These are phyloP conservation scores for Agonopterix heracliana DNA, from an alignment of 2,888 invertebrate genomes.

Conservation along the genomic window DNA sequence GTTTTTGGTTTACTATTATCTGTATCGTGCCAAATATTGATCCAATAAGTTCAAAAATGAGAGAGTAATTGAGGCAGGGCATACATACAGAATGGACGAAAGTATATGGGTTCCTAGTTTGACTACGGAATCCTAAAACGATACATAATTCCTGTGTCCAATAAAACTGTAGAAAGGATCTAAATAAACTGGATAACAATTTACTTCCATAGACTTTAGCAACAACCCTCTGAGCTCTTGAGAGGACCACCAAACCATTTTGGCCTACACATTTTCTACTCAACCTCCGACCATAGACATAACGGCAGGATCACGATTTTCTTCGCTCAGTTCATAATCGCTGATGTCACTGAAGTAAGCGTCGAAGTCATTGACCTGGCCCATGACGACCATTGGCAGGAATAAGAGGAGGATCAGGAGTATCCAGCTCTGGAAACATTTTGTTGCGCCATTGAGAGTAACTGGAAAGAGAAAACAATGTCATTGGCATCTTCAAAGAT, in stretches of 20 bases:
- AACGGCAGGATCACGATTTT: conserved; percentile 18
- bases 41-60: no score
- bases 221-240: neutral
- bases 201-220: no score
- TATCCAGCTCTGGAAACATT: conserved; percentile 45
- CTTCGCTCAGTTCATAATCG: conserved; percentile 15
- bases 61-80: no score
- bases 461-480: conserved; percentile 40
- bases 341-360: conserved; percentile 13
- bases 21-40: no score
- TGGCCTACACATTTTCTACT: conserved; percentile 9
- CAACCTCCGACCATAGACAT: conserved; percentile 41
- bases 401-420: conserved; percentile 46
- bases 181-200: no score
- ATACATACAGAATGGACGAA: no score
- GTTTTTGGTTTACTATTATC: no score
- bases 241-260: neutral
- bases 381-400: conserved; percentile 43
- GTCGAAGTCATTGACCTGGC: conserved; percentile 24
- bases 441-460: conserved; percentile 47
- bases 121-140: no score
- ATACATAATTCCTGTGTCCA: no score
- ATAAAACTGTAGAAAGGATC: no score
- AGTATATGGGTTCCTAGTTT: no score
- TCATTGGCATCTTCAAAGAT: no score